Evolutionary conservation across 2,113 vertebrate species (phyloP).

Genomic region (Ptychochromis oligacanthus): DNA sequence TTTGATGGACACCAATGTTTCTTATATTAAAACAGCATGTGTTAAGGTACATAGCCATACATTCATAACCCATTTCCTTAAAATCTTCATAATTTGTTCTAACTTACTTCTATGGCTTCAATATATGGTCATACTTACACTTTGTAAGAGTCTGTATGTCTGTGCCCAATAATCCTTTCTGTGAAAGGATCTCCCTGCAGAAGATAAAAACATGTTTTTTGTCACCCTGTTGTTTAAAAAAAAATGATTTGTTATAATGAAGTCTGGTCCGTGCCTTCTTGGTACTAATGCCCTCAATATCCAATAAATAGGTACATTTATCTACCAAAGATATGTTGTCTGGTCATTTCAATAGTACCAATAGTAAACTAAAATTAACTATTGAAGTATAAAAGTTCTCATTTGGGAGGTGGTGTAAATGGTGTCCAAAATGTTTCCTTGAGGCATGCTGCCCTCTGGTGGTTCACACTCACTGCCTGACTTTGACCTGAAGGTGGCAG

Average conservation of each 20-base stretch:
- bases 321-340: slow-evolving; percentile 66
- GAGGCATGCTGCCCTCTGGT: slow-evolving; percentile 47
- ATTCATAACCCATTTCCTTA: slow-evolving; percentile 60
- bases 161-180: slow-evolving; percentile 87
- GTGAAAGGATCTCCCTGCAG: slow-evolving; percentile 87
- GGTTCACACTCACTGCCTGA: background rate
- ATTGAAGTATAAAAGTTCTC: background rate
- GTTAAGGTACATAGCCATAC: slow-evolving; percentile 74
- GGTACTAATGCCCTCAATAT: slow-evolving; percentile 82
- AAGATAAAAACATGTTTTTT: slow-evolving; percentile 60
- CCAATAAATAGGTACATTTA: slow-evolving; percentile 86
- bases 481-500: slow-evolving; percentile 24
- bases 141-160: slow-evolving; percentile 70
- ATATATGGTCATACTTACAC: slow-evolving; percentile 58
- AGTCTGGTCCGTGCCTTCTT: slow-evolving; percentile 84
- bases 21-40: slow-evolving; percentile 49
- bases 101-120: slow-evolving; percentile 41
- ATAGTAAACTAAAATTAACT: background rate
- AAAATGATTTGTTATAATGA: slow-evolving; percentile 77
- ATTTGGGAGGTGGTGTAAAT: background rate
- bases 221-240: slow-evolving; percentile 54
- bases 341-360: background rate
- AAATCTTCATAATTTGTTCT: slow-evolving; percentile 33
- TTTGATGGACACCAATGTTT: slow-evolving; percentile 56
- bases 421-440: background rate